Base-by-base conservation (phyloP, 2,113 vertebrate genomes). In the Triplophysa dalaica region DNA sequence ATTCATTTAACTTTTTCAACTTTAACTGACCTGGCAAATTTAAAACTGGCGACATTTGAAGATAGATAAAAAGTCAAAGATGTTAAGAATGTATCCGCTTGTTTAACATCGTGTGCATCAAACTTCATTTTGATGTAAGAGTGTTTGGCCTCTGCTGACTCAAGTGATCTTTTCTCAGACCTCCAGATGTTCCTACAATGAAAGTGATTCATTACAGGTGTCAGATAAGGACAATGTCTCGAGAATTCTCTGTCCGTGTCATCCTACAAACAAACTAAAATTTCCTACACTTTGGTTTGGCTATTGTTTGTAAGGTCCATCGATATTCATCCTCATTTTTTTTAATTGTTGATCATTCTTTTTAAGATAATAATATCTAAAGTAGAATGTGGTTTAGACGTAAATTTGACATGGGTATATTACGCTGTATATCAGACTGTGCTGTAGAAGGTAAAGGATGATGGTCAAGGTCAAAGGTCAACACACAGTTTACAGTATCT, bases 201-300 rank as follows among this genome's bases (percentile, higher is more conserved):
- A 73, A 64, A 29, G 11, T 82, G 58, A 85, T 79, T 80, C 33
- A 26, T 79, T 83, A 79, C 84, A 83, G 86, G 83, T 82, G 77
- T 24, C 63, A 65, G 14, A 62, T 41, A 24, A 24, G 24, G 41
- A 41, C 54, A 45, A 26, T 66, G 33, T 61, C 45, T 70, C 14
- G 48, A 52, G 74, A 66, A 17, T 50, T 41, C 21, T 65, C 52
- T 70, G 14, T 67, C 68, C 9, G 65, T 48, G 50, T 45, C 50
- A 33, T 73, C 29, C 45, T 79, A 8, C 62, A 64, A 79, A 75
- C 43, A 52, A 7, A 70, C 13, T 11, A 2, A 8, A 14, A 52
- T 54, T 43, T 62, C 54, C 48, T 65, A 26, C n/a, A 52, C 26
- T 58, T 45, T 26, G 56, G 50, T 56, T 70, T 64, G 56, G n/a